These are phyloP conservation scores for Eilema griseolum DNA, from an alignment of 2,888 invertebrate species.

Conservation along the genomic window DNA sequence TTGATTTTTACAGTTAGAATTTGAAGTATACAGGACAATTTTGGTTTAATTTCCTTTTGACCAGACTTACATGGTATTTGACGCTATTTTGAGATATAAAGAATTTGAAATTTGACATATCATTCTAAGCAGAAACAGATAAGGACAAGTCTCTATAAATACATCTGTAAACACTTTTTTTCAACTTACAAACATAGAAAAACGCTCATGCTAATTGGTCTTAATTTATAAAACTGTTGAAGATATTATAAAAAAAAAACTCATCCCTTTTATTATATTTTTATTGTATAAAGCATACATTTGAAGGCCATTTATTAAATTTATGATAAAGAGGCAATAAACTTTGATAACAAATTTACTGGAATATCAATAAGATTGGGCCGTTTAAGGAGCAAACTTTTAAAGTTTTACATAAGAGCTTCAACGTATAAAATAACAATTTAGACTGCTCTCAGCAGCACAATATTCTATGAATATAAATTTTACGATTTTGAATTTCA, in stretches of 20 bases:
- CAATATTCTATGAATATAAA: constrained; percentile 13
- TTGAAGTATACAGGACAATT: too few species aligned
- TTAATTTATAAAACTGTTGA: too few species aligned
- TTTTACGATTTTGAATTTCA: constrained; percentile 9
- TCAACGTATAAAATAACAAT: neutral
- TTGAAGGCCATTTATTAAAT: neutral
- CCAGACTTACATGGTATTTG: neutral
- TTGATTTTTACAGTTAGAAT: too few species aligned
- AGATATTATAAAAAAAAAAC: too few species aligned
- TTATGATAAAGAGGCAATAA: neutral
- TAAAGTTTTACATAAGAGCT: neutral
- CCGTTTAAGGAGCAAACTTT: neutral
- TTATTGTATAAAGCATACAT: neutral
- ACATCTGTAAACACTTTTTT: neutral
- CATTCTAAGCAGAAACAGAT: neutral
- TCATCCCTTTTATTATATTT: neutral
- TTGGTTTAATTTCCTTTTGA: neutral
- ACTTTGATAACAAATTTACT: neutral
- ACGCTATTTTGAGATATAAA: too few species aligned
- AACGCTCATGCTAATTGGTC: neutral
- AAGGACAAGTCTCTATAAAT: neutral
- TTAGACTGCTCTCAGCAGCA: neutral
- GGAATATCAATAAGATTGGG: neutral
- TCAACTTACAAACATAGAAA: neutral
- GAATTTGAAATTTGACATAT: too few species aligned